Percentiles rank a stretch among this genome's conserved stretches.
These are phyloP conservation scores for Drosophila nannoptera DNA, from an alignment of 1,140 invertebrate species.

Conservation along the genomic window DNA sequence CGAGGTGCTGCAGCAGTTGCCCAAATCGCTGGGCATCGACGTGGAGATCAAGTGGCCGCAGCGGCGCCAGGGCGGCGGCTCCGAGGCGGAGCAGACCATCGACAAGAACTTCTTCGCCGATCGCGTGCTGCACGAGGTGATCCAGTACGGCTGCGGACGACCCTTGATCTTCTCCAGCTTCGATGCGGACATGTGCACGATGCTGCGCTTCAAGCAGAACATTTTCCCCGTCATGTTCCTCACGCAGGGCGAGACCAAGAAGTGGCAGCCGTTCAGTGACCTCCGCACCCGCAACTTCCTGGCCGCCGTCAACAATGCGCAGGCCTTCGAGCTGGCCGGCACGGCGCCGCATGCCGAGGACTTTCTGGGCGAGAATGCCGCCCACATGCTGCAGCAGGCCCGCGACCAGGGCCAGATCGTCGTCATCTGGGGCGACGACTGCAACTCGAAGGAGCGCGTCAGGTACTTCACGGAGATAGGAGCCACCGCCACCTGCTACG, in stretches of 20 bases:
- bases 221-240: constrained; percentile 96
- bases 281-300: constrained; percentile 88
- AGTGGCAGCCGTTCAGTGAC: constrained; percentile 91
- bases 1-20: constrained; percentile 87
- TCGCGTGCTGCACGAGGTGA: constrained; percentile 85
- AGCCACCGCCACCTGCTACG: constrained; percentile 95
- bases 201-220: constrained; percentile 96
- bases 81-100: constrained; percentile 92
- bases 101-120: constrained; percentile 95
- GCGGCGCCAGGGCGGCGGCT: constrained; percentile 89
- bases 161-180: constrained; percentile 96
- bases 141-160: constrained; percentile 87
- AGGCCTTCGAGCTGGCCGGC: constrained; percentile 89
- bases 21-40: constrained; percentile 93
- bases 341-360: constrained; percentile 95
- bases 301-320: constrained; percentile 90
- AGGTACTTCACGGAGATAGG: constrained; percentile 91
- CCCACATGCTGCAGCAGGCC: constrained; percentile 86
- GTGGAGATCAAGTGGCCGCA: constrained; percentile 98
- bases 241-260: constrained; percentile 89
- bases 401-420: constrained; percentile 88
- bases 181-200: constrained; percentile 95
- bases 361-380: constrained; percentile 85
- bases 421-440: constrained; percentile 97
- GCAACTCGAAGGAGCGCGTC: constrained; percentile 91